phyloP scores from a whole-genome alignment of 2,113 vertebrate genomes.

The Brienomyrus brachyistius region DNA sequence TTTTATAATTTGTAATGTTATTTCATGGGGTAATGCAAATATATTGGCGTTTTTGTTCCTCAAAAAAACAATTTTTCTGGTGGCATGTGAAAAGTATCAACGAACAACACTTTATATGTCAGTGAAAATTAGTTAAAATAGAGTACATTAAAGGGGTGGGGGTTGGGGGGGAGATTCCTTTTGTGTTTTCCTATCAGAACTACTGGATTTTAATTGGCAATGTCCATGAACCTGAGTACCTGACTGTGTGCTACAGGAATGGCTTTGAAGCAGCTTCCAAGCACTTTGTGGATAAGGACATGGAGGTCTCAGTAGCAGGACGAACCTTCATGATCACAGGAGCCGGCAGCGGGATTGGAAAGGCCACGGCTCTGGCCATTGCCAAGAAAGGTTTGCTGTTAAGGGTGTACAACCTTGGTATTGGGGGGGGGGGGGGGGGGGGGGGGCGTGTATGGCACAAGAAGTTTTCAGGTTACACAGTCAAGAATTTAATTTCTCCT shows the following conservation, averaged over 20 bases:
- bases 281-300: constrained; percentile 46
- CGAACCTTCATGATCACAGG: constrained; percentile 62
- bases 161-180: neutral
- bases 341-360: constrained; percentile 64
- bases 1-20: neutral
- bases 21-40: neutral
- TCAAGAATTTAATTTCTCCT: neutral
- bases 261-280: constrained; percentile 51
- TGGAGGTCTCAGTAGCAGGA: constrained; percentile 55
- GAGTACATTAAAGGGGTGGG: neutral
- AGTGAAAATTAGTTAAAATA: neutral
- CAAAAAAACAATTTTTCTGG: neutral
- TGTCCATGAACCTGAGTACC: neutral
- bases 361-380: constrained; percentile 51
- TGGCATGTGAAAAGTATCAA: neutral
- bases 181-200: neutral
- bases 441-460: too few species aligned
- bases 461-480: neutral
- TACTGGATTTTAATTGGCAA: neutral
- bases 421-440: neutral
- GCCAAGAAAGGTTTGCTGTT: constrained; percentile 58
- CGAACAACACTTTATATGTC: neutral
- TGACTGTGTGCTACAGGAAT: constrained; percentile 35
- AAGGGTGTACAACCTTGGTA: neutral
- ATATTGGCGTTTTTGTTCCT: neutral